Evolutionary conservation across 2,888 invertebrate species (phyloP).

Genomic region (Metallyticus violacea): DNA sequence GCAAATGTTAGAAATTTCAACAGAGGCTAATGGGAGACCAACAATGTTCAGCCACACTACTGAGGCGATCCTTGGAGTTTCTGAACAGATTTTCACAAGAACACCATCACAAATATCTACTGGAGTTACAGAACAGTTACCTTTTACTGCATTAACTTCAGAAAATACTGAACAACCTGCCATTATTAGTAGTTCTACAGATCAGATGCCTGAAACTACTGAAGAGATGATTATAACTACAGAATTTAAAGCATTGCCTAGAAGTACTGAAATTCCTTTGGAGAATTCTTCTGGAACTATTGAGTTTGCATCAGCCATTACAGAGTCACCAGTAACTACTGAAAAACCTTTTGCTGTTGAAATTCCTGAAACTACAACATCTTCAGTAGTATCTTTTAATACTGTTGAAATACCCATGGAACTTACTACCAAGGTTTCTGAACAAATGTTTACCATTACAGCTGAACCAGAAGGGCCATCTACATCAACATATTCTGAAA

Average conservation of each 20-base stretch:
- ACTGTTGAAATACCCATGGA: not conserved
- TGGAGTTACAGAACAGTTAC: not conserved
- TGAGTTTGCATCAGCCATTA: not conserved
- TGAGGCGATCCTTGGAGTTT: not conserved
- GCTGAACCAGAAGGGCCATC: too few species aligned
- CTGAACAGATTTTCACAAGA: not conserved
- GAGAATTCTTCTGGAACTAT: not conserved
- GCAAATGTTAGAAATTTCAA: not conserved
- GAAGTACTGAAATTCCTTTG: not conserved
- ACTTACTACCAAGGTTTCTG: not conserved
- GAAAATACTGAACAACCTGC: too few species aligned
- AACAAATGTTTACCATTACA: not conserved
- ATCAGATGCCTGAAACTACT: too few species aligned
- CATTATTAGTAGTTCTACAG: too few species aligned
- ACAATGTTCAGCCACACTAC: too few species aligned
- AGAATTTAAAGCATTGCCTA: not conserved
- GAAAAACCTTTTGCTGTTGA: not conserved
- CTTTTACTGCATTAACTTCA: too few species aligned
- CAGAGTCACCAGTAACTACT: not conserved
- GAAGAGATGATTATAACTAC: too few species aligned
- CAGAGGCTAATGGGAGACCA: not conserved
- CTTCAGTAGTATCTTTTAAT: not conserved
- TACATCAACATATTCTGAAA: too few species aligned
- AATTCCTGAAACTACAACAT: not conserved
- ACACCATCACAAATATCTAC: not conserved